Percentiles rank a stretch among this genome's conserved stretches.
Evolutionary conservation across 2,888 invertebrate species (phyloP).

Genomic region (Drosophila prostipennis): DNA sequence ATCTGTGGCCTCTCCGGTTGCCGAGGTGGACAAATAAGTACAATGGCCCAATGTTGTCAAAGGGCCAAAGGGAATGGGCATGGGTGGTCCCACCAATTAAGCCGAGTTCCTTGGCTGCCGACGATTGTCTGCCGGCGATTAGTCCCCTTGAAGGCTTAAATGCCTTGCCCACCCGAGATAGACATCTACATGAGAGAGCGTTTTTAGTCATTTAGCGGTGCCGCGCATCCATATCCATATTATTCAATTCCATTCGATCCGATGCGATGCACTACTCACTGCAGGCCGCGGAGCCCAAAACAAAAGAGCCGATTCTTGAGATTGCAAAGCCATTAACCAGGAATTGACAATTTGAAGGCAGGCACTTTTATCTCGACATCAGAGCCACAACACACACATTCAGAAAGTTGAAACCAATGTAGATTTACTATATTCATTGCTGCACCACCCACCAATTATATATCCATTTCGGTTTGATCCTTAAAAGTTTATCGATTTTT

Average conservation of each 20-base stretch:
- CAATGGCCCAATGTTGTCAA: conserved; percentile 33
- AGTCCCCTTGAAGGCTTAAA: neutral
- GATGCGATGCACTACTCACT: conserved; percentile 35
- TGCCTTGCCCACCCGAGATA: conserved; percentile 48
- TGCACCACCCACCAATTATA: conserved; percentile 58
- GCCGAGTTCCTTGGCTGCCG: conserved; percentile 7
- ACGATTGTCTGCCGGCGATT: conserved; percentile 47
- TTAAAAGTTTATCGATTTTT: neutral
- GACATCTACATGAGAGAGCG: conserved; percentile 55
- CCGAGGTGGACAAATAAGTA: conserved; percentile 17
- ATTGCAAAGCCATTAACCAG: conserved; percentile 51
- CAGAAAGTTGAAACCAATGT: neutral
- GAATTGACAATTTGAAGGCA: conserved; percentile 66
- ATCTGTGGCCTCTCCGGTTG: conserved; percentile 19
- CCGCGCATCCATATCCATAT: conserved; percentile 29
- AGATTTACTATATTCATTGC: neutral
- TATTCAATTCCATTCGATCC: conserved; percentile 15
- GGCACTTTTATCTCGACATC: conserved; percentile 29
- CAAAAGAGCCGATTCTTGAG: conserved; percentile 68
- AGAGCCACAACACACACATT: conserved; percentile 18
- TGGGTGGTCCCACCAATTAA: conserved; percentile 44
- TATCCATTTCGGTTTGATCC: conserved; percentile 4
- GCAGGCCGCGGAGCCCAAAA: conserved; percentile 32
- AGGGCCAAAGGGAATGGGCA: conserved; percentile 1
- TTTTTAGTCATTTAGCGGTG: conserved; percentile 62